Conservation (phyloP, 1,140 invertebrate species). For the Semibalanus balanoides region DNA sequence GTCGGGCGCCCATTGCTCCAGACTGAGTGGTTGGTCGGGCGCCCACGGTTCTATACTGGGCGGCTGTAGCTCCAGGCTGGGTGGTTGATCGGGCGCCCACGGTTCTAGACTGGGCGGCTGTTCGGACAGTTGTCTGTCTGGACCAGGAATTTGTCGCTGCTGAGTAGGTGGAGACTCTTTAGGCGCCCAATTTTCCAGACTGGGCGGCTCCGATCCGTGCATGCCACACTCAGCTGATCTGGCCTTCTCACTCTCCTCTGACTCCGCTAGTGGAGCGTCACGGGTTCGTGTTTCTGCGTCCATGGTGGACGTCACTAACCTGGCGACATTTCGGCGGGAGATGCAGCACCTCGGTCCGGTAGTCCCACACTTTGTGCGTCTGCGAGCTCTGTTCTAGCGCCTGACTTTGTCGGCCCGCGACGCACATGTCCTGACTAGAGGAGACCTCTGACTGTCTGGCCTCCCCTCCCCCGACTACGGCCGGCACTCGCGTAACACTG, state of each 20-base stretch:
- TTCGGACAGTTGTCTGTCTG: no score
- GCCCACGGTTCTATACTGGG: no score
- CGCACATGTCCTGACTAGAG: neutral
- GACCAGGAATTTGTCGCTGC: no score
- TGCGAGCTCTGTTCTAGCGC: neutral
- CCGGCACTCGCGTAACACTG: neutral
- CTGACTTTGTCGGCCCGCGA: neutral
- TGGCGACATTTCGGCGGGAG: neutral
- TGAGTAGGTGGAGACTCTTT: neutral
- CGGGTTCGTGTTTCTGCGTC: neutral
- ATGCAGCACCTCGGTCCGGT: neutral
- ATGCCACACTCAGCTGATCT: no score
- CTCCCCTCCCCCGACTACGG: neutral
- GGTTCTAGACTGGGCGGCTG: no score
- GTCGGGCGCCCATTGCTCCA: no score
- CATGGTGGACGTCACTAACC: neutral
- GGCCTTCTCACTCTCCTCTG: neutral
- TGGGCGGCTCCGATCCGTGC: neutral
- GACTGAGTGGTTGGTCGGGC: no score
- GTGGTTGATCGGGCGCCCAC: no score
- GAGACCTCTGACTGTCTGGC: neutral
- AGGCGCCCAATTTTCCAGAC: neutral
- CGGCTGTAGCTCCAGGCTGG: no score
- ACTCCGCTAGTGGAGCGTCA: neutral
- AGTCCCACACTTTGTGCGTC: neutral